Percentiles rank a stretch among this genome's conserved stretches.
These are phyloP conservation scores for Ameiurus melas DNA, from an alignment of 2,113 vertebrate genomes.

Conservation along the genomic window DNA sequence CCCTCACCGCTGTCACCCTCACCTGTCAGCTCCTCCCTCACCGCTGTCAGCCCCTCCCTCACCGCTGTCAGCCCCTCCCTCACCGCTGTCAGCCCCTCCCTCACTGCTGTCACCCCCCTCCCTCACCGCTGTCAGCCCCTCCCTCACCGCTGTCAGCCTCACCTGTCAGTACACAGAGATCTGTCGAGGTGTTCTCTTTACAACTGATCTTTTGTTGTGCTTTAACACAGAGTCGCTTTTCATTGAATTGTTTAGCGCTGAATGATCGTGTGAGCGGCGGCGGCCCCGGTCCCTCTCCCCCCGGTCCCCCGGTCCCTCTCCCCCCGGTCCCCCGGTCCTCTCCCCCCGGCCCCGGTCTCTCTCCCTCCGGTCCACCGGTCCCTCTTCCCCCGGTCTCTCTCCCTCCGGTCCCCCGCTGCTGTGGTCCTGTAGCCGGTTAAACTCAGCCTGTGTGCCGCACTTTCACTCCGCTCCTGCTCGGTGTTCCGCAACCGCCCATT, in stretches of 20 bases:
- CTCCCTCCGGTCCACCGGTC: no score
- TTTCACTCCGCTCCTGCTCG: background rate
- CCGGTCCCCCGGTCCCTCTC: no score
- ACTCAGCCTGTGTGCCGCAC: background rate
- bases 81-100: no score
- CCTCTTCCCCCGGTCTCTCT: no score
- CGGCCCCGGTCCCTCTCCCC: background rate
- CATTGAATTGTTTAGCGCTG: background rate
- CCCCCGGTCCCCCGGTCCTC: no score
- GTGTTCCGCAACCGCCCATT: background rate
- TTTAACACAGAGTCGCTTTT: background rate
- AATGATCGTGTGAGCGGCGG: background rate
- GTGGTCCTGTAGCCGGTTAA: background rate
- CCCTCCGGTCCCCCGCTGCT: background rate
- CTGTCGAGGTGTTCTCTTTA: background rate
- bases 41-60: no score
- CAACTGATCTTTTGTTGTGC: background rate
- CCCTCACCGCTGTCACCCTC: background rate
- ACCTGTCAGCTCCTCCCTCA: no score
- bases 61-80: no score
- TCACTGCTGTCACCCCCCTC: no score
- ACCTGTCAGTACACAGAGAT: no score
- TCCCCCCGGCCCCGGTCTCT: no score
- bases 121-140: background rate
- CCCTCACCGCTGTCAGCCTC: background rate